Conservation (phyloP, 2,888 invertebrate genomes). For the Formica aserva region DNA sequence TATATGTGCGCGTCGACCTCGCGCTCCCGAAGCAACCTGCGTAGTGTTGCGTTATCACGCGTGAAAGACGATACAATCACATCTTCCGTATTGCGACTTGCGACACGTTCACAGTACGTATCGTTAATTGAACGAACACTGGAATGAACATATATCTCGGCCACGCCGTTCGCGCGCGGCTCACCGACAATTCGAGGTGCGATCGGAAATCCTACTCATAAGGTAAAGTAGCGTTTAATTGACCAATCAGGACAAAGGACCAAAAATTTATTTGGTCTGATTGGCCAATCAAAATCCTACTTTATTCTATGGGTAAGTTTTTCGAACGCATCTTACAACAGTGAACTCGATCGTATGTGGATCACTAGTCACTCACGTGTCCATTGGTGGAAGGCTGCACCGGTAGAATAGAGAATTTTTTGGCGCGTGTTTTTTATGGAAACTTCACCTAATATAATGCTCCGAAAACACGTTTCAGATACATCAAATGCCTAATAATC, state of each 20-base stretch:
- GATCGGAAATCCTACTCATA: neutral
- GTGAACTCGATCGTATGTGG: too few relatives aligned
- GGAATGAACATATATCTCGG: neutral
- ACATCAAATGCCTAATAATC: neutral
- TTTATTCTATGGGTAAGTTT: too few relatives aligned
- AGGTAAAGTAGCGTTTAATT: neutral
- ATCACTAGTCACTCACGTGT: too few relatives aligned
- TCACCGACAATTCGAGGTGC: neutral
- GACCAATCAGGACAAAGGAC: neutral
- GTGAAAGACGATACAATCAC: neutral
- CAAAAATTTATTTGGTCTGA: too few relatives aligned
- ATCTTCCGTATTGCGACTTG: neutral
- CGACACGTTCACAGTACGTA: neutral
- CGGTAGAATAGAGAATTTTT: neutral
- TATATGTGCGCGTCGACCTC: neutral
- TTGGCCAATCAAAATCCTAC: too few relatives aligned
- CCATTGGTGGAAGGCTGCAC: too few relatives aligned
- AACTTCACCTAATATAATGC: neutral
- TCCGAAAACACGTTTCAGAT: neutral
- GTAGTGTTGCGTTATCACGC: neutral
- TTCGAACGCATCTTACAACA: neutral
- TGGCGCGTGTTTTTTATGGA: neutral
- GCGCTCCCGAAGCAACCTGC: neutral
- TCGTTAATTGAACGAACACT: neutral
- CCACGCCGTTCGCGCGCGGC: slow-evolving; percentile 4